Base-by-base conservation (phyloP, 1,140 invertebrate genomes). In the Aphis craccivora region DNA sequence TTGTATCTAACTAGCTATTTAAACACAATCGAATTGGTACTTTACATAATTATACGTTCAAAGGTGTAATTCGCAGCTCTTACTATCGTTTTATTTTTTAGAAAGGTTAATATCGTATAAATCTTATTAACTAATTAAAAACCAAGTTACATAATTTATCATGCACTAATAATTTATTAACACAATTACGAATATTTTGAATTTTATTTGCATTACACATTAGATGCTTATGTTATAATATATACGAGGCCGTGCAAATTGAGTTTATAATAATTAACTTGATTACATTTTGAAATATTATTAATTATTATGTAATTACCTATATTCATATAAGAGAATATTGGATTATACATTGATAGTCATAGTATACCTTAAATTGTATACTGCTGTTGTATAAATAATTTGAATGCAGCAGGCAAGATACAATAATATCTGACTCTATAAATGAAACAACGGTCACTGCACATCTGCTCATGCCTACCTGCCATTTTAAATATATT, bases 221-320 rank as follows among this genome's bases (percentile, higher is more conserved):
- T 51, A 20, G 48, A 51, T 76, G 60, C 11, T 18, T 76, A 14
- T 14, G 30, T 76, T 76, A n/a, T n/a, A 76, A 76, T 76, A 76
- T 76, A 76, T 76, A n/a, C 30, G n/a, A n/a, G 14, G 30, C 30
- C n/a, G 18, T 35, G 60, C 60, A 76, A 76, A 76, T n/a, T 76
- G 60, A 76, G 60, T 76, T 76, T n/a, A 76, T 76, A 76, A 76
- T 76, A 76, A 76, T 76, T 76, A 76, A 76, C 60, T 76, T n/a
- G 30, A 76, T 76, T 76, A n/a, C 30, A n/a, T 76, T 76, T 76
- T n/a, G 60, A 76, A 76, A 76, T 11, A 20, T 3, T 2, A n/a
- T 67, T 35, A 76, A n/a, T 76, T 76, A n/a, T 76, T n/a, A 76
- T 76, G 60, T 20, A 76, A 76, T 20, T 76, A 51, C 48, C 14